A percentile compares a stretch with the other conserved stretches of the same genome.
phyloP scores from a whole-genome alignment of 2,797 vertebrate species.

The Chromis chromis region DNA sequence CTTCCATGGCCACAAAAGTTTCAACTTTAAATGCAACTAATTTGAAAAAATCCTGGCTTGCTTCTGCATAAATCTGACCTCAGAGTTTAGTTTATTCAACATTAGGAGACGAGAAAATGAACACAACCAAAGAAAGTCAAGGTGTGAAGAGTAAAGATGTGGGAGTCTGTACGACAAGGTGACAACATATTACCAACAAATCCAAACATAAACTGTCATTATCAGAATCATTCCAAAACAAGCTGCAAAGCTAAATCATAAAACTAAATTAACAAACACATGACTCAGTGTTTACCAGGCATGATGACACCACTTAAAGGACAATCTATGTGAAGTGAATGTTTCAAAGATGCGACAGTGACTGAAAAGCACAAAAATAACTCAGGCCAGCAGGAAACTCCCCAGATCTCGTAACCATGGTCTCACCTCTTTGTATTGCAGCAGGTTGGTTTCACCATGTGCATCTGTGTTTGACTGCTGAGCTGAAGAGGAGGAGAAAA shows the following conservation, averaged over 20 bases:
- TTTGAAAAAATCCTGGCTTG: too few species aligned
- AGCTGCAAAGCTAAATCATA: background rate
- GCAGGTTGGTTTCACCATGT: conserved; percentile 92
- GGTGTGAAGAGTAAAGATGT: background rate
- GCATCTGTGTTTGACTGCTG: conserved; percentile 83
- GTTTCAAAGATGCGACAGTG: conserved; percentile 6
- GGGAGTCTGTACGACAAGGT: background rate
- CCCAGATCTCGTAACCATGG: conserved; percentile 28
- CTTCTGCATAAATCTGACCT: background rate
- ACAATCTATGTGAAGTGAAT: background rate
- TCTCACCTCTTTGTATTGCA: conserved; percentile 94
- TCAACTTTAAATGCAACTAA: too few species aligned
- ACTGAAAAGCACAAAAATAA: conserved; percentile 40
- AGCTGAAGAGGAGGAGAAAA: conserved; percentile 88
- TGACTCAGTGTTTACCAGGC: background rate
- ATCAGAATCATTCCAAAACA: background rate
- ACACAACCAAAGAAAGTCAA: background rate
- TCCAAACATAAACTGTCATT: background rate
- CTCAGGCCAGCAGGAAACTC: conserved; percentile 50
- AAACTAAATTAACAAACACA: background rate
- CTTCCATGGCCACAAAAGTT: background rate
- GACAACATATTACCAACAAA: background rate
- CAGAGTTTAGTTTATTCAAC: background rate
- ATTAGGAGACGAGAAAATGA: background rate
- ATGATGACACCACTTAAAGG: background rate